A percentile compares a stretch with the other conserved stretches of the same genome.
These are phyloP conservation scores for Leptopilina syphax DNA, from an alignment of 2,888 invertebrate species.

Conservation along the genomic window DNA sequence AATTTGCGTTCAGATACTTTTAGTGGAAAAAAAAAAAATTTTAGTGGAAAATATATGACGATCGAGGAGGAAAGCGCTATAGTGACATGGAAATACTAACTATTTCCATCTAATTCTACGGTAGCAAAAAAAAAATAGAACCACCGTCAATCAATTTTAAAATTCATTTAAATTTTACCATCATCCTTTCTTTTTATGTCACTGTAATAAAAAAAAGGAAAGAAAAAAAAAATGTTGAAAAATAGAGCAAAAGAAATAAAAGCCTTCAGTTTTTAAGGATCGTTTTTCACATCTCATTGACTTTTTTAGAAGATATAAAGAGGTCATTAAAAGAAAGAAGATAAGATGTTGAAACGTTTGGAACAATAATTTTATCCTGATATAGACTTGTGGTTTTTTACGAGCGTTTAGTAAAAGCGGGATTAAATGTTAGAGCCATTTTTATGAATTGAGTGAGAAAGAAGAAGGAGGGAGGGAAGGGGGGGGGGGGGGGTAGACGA, in stretches of 20 bases:
- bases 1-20: too few relatives aligned
- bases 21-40: too few relatives aligned
- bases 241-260: neutral
- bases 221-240: slow-evolving; percentile 8
- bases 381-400: slow-evolving; percentile 21
- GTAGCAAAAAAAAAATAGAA: too few relatives aligned
- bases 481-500: too few relatives aligned
- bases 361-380: slow-evolving; percentile 25
- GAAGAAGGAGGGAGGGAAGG: neutral
- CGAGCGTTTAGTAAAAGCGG: slow-evolving; percentile 19
- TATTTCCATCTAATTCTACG: too few relatives aligned
- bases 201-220: too few relatives aligned
- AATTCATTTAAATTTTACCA: too few relatives aligned
- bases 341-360: neutral
- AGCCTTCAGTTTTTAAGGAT: slow-evolving; percentile 8
- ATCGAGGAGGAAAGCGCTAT: too few relatives aligned
- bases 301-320: slow-evolving; percentile 25
- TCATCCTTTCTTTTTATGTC: too few relatives aligned
- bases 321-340: neutral
- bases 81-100: too few relatives aligned
- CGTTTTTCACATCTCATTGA: slow-evolving; percentile 41
- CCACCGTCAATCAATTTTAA: too few relatives aligned
- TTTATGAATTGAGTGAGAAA: neutral
- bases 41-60: too few relatives aligned
- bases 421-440: slow-evolving; percentile 11